Evolutionary conservation across 1,140 invertebrate genomes (phyloP), one percentile per base, ranked within the genome.

Genomic region (Drosophila kikkawai): DNA sequence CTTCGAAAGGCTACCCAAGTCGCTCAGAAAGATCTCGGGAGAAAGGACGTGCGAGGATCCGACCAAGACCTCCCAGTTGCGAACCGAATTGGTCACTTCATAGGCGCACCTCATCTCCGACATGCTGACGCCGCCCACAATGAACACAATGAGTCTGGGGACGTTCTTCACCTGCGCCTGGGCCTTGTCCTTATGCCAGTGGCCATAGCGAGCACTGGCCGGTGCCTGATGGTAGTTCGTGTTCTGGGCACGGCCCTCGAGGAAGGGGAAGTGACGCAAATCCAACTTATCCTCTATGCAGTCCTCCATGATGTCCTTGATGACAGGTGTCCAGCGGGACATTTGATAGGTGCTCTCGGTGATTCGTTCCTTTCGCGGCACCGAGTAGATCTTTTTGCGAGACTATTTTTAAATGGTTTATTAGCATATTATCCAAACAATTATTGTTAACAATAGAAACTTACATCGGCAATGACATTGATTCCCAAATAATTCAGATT

Each of bases 1-100:
- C 58, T 93, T 93, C 6, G 91, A 91, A 48, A 99, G 94, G 87
- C 97, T 97, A 80, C 96, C 96, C 59, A 99, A 94, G 93, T 99
- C 98, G 50, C 95, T 95, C 22, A 99, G 94, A 94, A 99, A 99
- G 67, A 96, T 96, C 93, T 99, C 97, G 22, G 99, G 99, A 32
- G 98, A 99, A 63, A 99, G 95, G 75, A 99, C 96, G 91, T 99
- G 98, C 42, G 99, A 99, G 12, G 98, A 98, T 67, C 98, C 99
- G 76, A 99, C 96, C 79, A 99, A 97, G 34, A 99, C 98, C 94
- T 99, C 99, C 99, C 99, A 99, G 93, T 99, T 99, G 93, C 99
- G 99, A 37, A 97, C 95, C 13, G 97, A 96, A 87, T 97, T 97
- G 42, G 99, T 99, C 13, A 99, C 98, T 94, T 99, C 99, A 93